Evolutionary conservation across 2,113 vertebrate species (phyloP).

Genomic region (Epinephelus moara): DNA sequence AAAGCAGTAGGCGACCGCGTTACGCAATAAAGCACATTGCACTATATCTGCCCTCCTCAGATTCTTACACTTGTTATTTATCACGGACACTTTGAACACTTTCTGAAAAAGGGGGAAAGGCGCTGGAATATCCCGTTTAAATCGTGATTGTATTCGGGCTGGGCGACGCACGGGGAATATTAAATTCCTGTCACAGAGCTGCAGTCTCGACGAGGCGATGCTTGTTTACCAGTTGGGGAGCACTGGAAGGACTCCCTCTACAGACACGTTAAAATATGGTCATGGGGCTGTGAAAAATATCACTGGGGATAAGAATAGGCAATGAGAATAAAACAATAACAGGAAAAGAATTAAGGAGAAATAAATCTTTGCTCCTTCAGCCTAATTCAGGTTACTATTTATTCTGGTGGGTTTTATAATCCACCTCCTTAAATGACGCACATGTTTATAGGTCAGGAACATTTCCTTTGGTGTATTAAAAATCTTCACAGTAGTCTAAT

Average conservation of each 20-base stretch:
- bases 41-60: neutral
- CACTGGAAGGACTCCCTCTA: slow-evolving; percentile 33
- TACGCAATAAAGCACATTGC: slow-evolving; percentile 65
- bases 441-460: slow-evolving; percentile 13
- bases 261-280: slow-evolving; percentile 20
- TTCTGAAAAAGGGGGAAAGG: neutral
- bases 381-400: neutral
- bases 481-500: slow-evolving; percentile 43
- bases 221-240: slow-evolving; percentile 64
- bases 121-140: neutral
- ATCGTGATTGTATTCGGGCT: neutral
- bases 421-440: slow-evolving; percentile 49
- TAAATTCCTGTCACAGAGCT: slow-evolving; percentile 48
- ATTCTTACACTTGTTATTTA: slow-evolving; percentile 46
- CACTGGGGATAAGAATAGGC: neutral
- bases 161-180: slow-evolving; percentile 46
- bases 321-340: neutral
- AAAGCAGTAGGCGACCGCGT: slow-evolving; percentile 45
- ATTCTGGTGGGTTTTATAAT: slow-evolving; percentile 41
- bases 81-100: slow-evolving; percentile 16
- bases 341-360: neutral
- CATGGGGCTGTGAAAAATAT: neutral
- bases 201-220: slow-evolving; percentile 41
- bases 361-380: neutral
- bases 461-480: slow-evolving; percentile 25